Evolutionary conservation across 2,113 vertebrate genomes (phyloP).

Genomic region (Ceyx margarethae): DNA sequence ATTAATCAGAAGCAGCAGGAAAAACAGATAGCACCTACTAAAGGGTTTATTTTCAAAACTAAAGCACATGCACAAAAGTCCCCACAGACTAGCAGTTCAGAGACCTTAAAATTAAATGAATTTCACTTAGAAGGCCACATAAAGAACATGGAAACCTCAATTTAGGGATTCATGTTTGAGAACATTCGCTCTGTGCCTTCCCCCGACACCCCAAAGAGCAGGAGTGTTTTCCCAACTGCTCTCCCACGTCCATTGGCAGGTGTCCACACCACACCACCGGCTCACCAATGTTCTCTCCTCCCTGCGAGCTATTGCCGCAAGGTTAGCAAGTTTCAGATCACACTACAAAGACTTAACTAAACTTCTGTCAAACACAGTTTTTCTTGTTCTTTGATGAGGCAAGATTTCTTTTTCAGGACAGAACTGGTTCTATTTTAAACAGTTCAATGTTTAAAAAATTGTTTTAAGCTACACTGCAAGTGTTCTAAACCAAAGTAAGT

Average conservation of each 20-base stretch:
- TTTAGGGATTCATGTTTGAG: not conserved
- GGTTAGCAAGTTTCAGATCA: not conserved
- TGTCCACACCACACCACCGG: not conserved
- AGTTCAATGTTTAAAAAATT: not conserved
- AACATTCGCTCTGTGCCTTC: not conserved
- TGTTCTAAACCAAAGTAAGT: constrained; percentile 9
- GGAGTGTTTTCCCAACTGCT: not conserved
- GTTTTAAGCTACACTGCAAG: not conserved
- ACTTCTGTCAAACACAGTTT: not conserved
- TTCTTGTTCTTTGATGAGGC: not conserved
- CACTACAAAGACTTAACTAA: not conserved
- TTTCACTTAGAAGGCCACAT: not conserved
- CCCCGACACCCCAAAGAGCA: not conserved
- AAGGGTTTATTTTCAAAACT: not conserved
- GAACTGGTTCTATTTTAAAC: not conserved
- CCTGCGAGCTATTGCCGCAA: not conserved
- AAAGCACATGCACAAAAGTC: not conserved
- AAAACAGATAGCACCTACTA: not conserved
- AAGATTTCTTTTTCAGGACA: not conserved
- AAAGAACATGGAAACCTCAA: rapidly evolving
- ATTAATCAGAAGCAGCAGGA: not conserved
- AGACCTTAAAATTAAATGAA: not conserved
- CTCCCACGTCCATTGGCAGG: not conserved
- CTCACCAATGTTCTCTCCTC: not conserved
- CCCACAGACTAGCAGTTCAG: not conserved